Conservation (phyloP, 2,888 invertebrate species). For the Coleophora deauratella region DNA sequence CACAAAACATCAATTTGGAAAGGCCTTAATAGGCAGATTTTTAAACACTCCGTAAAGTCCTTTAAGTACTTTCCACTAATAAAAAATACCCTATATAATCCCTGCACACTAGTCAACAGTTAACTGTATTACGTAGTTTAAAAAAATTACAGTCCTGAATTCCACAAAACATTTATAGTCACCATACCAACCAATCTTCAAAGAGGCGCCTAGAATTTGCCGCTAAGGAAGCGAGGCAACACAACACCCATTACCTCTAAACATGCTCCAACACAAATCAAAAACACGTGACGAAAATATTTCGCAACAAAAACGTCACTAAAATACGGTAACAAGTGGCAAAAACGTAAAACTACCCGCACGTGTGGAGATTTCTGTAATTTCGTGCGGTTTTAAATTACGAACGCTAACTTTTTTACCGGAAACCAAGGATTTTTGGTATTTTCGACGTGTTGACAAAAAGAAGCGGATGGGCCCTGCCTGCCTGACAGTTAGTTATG, state of each 20-base stretch:
- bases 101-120: too few species aligned
- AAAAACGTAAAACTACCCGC: conserved; percentile 33
- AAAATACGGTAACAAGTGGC: conserved; percentile 39
- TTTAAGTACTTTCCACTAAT: too few species aligned
- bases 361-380: conserved; percentile 53
- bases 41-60: too few species aligned
- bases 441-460: conserved; percentile 26
- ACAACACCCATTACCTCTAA: conserved; percentile 40
- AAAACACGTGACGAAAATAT: conserved; percentile 52
- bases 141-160: background rate
- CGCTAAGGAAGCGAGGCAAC: conserved; percentile 50
- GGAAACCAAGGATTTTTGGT: conserved; percentile 59
- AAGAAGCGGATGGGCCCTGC: conserved; percentile 30
- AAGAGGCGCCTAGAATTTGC: background rate
- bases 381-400: conserved; percentile 66
- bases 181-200: background rate
- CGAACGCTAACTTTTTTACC: conserved; percentile 53
- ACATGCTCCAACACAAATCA: conserved; percentile 49
- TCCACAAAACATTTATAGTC: background rate
- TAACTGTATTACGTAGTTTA: background rate
- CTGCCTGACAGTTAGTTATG: conserved; percentile 30
- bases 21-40: too few species aligned
- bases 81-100: too few species aligned
- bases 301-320: conserved; percentile 33
- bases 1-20: too few species aligned